These are phyloP conservation scores for Nipponia nippon DNA, from an alignment of 2,113 vertebrate genomes.

Conservation along the genomic window DNA sequence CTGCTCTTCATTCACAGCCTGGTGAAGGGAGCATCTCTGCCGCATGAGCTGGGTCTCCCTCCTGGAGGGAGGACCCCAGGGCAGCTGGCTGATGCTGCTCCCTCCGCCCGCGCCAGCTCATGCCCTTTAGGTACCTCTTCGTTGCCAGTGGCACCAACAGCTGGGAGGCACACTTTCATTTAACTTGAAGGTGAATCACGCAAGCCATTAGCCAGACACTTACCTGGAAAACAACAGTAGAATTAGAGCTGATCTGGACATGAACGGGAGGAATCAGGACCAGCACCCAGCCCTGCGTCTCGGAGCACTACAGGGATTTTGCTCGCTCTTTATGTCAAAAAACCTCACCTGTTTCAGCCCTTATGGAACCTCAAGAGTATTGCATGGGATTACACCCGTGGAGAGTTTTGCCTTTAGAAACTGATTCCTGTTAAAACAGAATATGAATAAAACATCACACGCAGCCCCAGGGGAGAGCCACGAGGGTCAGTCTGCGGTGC, in stretches of 20 bases:
- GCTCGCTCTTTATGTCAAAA: rapidly evolving
- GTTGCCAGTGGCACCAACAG: background rate
- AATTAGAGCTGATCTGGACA: background rate
- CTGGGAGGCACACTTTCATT: background rate
- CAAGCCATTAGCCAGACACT: background rate
- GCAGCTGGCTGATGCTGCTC: background rate
- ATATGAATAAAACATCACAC: rapidly evolving
- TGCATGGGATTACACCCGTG: background rate
- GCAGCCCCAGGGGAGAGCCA: background rate
- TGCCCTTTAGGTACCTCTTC: background rate
- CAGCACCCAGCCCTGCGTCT: background rate
- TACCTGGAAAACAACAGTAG: background rate
- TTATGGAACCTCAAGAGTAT: rapidly evolving
- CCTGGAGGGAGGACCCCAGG: background rate
- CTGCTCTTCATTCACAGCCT: background rate
- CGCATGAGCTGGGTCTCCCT: background rate
- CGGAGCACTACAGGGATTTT: background rate
- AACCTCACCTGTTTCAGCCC: background rate
- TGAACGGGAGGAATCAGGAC: background rate
- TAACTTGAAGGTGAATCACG: background rate
- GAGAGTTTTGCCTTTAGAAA: background rate
- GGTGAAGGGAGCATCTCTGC: background rate
- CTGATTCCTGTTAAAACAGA: background rate
- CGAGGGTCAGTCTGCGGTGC: rapidly evolving
- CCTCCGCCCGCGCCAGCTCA: background rate